Evolutionary conservation across 2,888 invertebrate genomes (phyloP).

Genomic region (Acronicta psi): DNA sequence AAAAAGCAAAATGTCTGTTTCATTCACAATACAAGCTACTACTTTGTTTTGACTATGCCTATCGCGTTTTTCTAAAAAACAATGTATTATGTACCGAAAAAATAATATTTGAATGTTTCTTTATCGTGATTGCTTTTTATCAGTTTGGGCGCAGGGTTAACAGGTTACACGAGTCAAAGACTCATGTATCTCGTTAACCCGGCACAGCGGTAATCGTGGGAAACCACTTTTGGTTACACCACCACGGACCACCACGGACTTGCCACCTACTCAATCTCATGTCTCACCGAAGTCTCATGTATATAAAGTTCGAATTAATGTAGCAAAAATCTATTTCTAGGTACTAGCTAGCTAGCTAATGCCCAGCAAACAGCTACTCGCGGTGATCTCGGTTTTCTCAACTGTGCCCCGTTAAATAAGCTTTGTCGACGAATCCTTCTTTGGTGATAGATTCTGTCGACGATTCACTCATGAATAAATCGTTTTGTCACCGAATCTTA

Average conservation of each 20-base stretch:
- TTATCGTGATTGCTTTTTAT: constrained; percentile 33
- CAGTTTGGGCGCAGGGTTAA: constrained; percentile 17
- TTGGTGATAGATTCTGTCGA: too few relatives aligned
- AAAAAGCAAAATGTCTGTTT: background rate
- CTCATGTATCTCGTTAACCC: constrained; percentile 26
- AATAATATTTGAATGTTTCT: background rate
- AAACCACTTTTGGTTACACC: constrained; percentile 11
- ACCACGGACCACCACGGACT: background rate
- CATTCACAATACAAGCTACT: constrained; percentile 1
- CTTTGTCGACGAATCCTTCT: too few relatives aligned
- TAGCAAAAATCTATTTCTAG: too few relatives aligned
- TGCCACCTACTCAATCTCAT: too few relatives aligned
- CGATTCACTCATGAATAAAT: too few relatives aligned
- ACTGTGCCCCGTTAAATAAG: too few relatives aligned
- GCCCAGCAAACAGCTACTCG: too few relatives aligned
- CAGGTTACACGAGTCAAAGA: constrained; percentile 23
- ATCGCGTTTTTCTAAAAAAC: constrained; percentile 2
- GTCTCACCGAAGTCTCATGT: too few relatives aligned
- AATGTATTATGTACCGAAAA: constrained; percentile 3
- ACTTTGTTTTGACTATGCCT: constrained; percentile 2
- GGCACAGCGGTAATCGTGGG: constrained; percentile 20
- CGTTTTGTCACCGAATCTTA: too few relatives aligned
- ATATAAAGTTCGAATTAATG: too few relatives aligned
- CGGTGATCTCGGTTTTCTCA: too few relatives aligned
- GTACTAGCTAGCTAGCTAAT: too few relatives aligned